phyloP scores from a whole-genome alignment of 2,797 vertebrate genomes.

The Spinus pinus region DNA sequence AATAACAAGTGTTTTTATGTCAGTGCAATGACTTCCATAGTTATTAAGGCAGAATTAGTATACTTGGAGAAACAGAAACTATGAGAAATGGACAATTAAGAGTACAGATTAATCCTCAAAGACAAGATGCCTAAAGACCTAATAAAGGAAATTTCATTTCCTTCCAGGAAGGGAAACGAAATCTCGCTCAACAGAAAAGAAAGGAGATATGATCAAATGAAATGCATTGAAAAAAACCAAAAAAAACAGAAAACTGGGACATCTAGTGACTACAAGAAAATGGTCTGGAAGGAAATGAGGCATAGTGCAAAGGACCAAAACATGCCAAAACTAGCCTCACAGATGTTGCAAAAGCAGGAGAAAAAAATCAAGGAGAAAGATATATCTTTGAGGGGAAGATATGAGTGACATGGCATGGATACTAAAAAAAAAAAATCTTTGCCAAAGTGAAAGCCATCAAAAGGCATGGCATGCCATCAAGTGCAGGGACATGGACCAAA shows the following conservation, averaged over 20 bases:
- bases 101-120: conserved; percentile 46
- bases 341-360: neutral
- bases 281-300: neutral
- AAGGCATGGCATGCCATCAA: neutral
- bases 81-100: neutral
- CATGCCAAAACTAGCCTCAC: neutral
- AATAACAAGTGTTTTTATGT: neutral
- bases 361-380: neutral
- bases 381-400: neutral
- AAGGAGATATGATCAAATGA: neutral
- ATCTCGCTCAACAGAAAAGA: neutral
- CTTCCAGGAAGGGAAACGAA: neutral
- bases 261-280: neutral
- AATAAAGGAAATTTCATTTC: neutral
- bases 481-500: neutral
- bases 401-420: neutral
- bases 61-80: neutral
- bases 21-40: neutral
- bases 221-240: neutral
- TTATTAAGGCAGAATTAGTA: neutral
- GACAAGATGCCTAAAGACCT: conserved; percentile 7
- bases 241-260: neutral
- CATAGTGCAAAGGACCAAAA: neutral
- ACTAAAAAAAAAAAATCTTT: neutral
- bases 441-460: neutral